Evolutionary conservation across 2,113 vertebrate genomes (phyloP), one percentile per base, ranked within the genome.

Genomic region (Mormyrus lacerda): DNA sequence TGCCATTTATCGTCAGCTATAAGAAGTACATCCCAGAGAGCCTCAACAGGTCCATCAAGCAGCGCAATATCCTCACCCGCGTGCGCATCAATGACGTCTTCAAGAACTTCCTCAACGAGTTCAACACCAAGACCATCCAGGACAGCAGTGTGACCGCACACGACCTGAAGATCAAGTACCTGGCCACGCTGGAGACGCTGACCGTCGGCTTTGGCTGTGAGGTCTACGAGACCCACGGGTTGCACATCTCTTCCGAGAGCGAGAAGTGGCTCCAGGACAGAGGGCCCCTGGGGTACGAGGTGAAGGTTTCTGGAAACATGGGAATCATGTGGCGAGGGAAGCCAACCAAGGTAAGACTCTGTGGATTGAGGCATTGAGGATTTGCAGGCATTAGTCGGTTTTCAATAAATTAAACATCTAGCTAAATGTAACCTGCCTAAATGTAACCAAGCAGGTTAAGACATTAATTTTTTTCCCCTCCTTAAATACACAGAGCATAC

Each of bases 1-100:
- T 65, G 7, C 27, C 17, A 87, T 24, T 21, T 65, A 88, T 65
- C 84, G 86, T 44, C 90, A 99, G 98, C 90, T 99, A 99, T 88
- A 99, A 98, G 88, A 94, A 95, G 50, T 98, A 98, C 91, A 99
- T 99, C 93, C 98, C 98, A 0, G 98, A 98, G 92, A 95, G 94
- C 0, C 90, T 99, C 93, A 98, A 98, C 94, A 95, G 93, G 27
- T 97, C 95, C 87, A 99, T 99, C 93, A 97, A 96, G 91, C 98
- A 98, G 92, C 97, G 97, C 91, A 99, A 99, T 89, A 90, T 99
- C 90, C 92, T 99, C 89, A 99, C 98, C 3, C 97, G 98, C 87
- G 95, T 98, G 89, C 96, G 98, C 55, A 99, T 99, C 93, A 98
- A 97, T 91, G 99, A 99, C 0, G 98, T 99, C 87, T 99, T 99